phyloP scores from a whole-genome alignment of 2,113 vertebrate species.

The Bagarius yarrelli region DNA sequence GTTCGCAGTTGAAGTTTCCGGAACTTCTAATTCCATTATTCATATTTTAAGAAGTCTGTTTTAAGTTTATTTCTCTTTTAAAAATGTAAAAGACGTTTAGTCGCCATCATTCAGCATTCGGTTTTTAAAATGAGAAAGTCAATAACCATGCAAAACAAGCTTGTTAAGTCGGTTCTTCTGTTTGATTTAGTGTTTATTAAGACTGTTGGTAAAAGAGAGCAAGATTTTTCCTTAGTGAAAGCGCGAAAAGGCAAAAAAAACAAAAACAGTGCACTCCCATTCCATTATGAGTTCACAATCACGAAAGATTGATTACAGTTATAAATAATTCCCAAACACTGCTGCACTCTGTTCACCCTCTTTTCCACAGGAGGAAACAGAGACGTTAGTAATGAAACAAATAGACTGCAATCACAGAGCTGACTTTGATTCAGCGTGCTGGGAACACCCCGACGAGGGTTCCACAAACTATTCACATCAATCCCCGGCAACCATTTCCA shows the following conservation, averaged over 20 bases:
- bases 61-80: no score
- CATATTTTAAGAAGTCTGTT: background rate
- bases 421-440: slow-evolving; percentile 51
- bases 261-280: background rate
- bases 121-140: background rate
- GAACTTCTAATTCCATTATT: background rate
- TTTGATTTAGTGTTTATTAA: background rate
- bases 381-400: slow-evolving; percentile 49
- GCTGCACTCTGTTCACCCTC: slow-evolving; percentile 38
- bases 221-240: background rate
- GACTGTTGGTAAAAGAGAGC: background rate
- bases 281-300: slow-evolving; percentile 10
- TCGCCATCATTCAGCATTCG: background rate
- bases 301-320: slow-evolving; percentile 27
- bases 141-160: background rate
- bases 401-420: slow-evolving; percentile 31
- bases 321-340: slow-evolving; percentile 40
- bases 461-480: slow-evolving; percentile 48
- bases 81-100: background rate
- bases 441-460: slow-evolving; percentile 36
- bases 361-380: slow-evolving; percentile 19
- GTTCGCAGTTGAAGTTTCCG: background rate
- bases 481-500: slow-evolving; percentile 46
- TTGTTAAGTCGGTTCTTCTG: background rate
- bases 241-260: background rate